These are phyloP conservation scores for Callipepla squamata DNA, from an alignment of 2,113 vertebrate genomes.

Conservation along the genomic window DNA sequence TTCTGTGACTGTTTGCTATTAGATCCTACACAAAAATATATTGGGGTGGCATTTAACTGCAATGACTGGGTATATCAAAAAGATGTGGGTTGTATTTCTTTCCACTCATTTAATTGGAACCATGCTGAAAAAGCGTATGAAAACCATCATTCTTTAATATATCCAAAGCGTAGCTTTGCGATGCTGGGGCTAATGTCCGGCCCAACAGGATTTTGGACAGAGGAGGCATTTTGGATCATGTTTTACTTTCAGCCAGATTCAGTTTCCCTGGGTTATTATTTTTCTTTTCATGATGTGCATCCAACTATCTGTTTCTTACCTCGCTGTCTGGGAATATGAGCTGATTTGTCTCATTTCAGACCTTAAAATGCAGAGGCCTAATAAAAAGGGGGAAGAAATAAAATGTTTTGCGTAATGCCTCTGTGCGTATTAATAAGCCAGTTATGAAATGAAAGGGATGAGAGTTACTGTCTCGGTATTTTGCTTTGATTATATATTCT, in stretches of 20 bases:
- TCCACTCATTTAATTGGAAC: constrained; percentile 59
- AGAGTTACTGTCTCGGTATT: not conserved
- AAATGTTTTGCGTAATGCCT: not conserved
- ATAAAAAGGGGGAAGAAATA: not conserved
- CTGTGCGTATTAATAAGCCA: not conserved
- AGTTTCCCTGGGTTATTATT: constrained; percentile 39
- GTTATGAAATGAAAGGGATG: not conserved
- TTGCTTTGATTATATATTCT: not conserved
- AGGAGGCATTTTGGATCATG: constrained; percentile 55
- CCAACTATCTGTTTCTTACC: constrained; percentile 62
- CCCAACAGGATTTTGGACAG: constrained; percentile 49
- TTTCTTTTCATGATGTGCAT: constrained; percentile 40
- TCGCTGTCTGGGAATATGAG: constrained; percentile 58
- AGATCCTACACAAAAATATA: constrained; percentile 16
- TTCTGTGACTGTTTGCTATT: constrained; percentile 34
- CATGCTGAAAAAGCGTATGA: constrained; percentile 41
- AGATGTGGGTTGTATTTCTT: constrained; percentile 61
- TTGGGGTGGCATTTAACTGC: constrained; percentile 35
- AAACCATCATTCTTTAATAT: constrained; percentile 28
- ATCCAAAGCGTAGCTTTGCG: constrained; percentile 16
- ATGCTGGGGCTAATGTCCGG: constrained; percentile 6
- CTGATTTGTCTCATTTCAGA: constrained; percentile 50
- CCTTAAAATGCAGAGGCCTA: constrained; percentile 35
- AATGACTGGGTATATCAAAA: constrained; percentile 32
- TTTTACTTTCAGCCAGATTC: constrained; percentile 29